Percentiles rank a stretch among this genome's conserved stretches.
phyloP scores from a whole-genome alignment of 1,140 invertebrate species.

The Episyrphus balteatus region DNA sequence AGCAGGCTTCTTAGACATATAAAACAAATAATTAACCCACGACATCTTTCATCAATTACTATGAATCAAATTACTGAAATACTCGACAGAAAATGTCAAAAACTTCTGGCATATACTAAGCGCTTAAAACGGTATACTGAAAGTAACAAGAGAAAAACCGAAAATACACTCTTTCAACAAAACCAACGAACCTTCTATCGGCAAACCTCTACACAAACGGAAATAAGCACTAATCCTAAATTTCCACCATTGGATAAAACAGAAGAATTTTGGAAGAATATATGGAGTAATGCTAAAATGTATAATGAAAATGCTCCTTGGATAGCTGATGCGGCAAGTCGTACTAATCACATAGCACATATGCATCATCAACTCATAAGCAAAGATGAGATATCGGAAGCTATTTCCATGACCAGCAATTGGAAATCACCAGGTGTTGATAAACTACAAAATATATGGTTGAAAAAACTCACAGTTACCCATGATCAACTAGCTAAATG shows the following conservation, averaged over 20 bases:
- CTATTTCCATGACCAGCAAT: constrained; percentile 1
- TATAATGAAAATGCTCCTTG: not conserved
- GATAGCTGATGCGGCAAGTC: not conserved
- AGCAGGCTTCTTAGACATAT: no score
- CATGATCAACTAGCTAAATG: not conserved
- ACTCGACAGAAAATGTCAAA: not conserved
- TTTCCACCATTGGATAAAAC: not conserved
- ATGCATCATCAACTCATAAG: not conserved
- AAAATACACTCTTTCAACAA: not conserved
- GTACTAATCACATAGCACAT: not conserved
- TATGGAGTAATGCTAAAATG: not conserved
- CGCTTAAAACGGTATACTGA: not conserved
- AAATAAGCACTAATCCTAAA: not conserved
- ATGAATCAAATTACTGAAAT: not conserved
- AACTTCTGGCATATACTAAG: not conserved
- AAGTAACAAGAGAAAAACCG: not conserved
- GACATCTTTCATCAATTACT: not conserved
- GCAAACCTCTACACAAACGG: no score
- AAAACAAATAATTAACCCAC: no score
- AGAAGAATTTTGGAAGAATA: not conserved
- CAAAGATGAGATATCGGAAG: not conserved
- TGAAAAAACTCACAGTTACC: not conserved
- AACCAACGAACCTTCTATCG: no score
- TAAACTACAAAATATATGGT: no score
- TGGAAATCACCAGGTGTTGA: constrained; percentile 7